A percentile compares a stretch with the other conserved stretches of the same genome.
Evolutionary conservation across 2,888 invertebrate genomes (phyloP).

Genomic region (Leptura quadrifasciata): DNA sequence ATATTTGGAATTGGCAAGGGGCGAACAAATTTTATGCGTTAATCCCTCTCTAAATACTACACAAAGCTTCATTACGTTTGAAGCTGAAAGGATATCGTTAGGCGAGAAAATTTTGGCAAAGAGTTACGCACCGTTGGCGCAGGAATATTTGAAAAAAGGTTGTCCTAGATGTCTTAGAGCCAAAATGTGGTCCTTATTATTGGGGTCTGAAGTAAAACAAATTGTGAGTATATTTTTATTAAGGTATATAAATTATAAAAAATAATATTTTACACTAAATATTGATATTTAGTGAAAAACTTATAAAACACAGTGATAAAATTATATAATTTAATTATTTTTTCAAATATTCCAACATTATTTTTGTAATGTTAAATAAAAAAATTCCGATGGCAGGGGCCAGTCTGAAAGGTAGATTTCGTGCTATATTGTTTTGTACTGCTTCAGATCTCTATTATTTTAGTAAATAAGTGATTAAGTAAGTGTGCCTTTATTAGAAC

Average conservation of each 20-base stretch:
- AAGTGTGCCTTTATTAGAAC: no score
- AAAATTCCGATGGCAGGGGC: no score
- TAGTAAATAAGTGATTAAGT: no score
- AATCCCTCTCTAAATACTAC: slow-evolving; percentile 68
- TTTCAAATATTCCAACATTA: no score
- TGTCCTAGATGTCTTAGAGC: slow-evolving; percentile 87
- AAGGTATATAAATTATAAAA: not conserved
- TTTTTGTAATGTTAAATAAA: no score
- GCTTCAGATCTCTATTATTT: no score
- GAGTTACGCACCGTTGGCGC: slow-evolving; percentile 90
- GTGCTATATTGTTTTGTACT: no score
- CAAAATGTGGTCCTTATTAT: slow-evolving; percentile 89
- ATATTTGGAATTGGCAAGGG: slow-evolving; percentile 84
- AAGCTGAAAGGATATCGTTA: slow-evolving; percentile 82
- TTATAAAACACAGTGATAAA: no score
- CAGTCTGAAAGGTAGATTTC: no score
- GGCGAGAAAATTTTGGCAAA: slow-evolving; percentile 86
- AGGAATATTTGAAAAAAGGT: slow-evolving; percentile 92
- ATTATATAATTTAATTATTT: no score
- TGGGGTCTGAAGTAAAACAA: slow-evolving; percentile 85
- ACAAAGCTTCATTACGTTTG: slow-evolving; percentile 78
- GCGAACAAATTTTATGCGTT: slow-evolving; percentile 85
- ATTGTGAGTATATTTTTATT: slow-evolving; percentile 74
- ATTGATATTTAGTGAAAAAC: no score
- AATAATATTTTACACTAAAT: no score